A percentile compares a stretch with the other conserved stretches of the same genome.
Evolutionary conservation across 2,113 vertebrate species (phyloP).

Genomic region (Ailurus styani): DNA sequence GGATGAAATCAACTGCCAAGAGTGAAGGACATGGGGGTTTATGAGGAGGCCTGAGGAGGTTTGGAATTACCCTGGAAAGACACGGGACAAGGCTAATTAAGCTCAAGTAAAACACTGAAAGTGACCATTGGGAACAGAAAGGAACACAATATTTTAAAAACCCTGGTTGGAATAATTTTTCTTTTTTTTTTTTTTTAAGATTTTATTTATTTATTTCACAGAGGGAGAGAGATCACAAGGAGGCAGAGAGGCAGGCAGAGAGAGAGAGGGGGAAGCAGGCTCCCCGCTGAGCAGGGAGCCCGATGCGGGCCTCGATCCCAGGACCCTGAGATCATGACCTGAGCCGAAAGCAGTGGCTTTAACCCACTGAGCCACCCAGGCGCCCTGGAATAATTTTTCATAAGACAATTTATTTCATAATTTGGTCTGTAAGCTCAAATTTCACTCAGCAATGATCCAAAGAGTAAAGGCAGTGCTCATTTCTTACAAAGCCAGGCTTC

Average conservation of each 20-base stretch:
- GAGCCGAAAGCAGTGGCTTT: too few species aligned
- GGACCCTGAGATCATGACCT: too few species aligned
- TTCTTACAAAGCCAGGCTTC: slow-evolving; percentile 12
- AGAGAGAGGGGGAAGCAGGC: too few species aligned
- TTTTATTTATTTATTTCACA: too few species aligned
- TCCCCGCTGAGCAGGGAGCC: too few species aligned
- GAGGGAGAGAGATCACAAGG: too few species aligned
- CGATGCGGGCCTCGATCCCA: too few species aligned
- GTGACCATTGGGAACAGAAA: neutral
- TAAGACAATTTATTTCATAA: neutral
- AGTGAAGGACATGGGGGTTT: neutral
- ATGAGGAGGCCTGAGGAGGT: neutral
- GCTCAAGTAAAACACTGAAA: neutral
- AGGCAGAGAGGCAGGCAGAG: too few species aligned
- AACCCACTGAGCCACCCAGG: too few species aligned
- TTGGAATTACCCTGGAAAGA: neutral
- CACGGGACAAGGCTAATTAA: neutral
- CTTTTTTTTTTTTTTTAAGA: too few species aligned
- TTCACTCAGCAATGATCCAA: neutral
- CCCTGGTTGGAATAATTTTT: neutral
- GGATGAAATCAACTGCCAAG: neutral
- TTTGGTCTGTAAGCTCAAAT: slow-evolving; percentile 15
- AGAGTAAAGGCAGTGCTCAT: neutral
- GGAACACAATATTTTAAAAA: neutral
- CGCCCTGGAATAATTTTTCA: neutral